Evolutionary conservation across 2,113 vertebrate species (phyloP).

Genomic region (Hepsetus odoe): DNA sequence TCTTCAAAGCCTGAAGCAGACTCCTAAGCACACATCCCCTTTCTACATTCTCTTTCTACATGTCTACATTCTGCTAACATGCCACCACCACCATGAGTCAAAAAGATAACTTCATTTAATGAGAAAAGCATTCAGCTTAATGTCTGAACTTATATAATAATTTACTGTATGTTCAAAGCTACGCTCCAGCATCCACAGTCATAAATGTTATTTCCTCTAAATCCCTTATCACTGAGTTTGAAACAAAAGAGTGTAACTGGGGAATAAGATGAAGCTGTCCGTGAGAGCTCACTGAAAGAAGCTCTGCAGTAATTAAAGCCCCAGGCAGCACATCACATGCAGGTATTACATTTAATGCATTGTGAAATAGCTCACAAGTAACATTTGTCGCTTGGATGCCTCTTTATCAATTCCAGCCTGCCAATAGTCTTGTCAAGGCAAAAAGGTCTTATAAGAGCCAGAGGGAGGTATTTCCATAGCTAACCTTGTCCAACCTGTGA

Average conservation of each 20-base stretch:
- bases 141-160: background rate
- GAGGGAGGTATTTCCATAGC: slow-evolving; percentile 33
- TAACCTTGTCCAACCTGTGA: slow-evolving; percentile 43
- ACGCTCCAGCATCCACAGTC: background rate
- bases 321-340: slow-evolving; percentile 40
- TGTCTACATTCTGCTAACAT: background rate
- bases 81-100: background rate
- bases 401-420: slow-evolving; percentile 52
- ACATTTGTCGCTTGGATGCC: slow-evolving; percentile 46
- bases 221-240: slow-evolving; percentile 3
- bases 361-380: slow-evolving; percentile 46
- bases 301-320: slow-evolving; percentile 39
- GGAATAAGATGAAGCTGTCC: slow-evolving; percentile 38
- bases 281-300: slow-evolving; percentile 33
- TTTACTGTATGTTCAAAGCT: background rate
- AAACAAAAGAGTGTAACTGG: background rate
- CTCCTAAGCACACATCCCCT: background rate
- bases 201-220: slow-evolving; percentile 19
- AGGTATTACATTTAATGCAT: slow-evolving; percentile 43
- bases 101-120: background rate
- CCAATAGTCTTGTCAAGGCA: slow-evolving; percentile 51
- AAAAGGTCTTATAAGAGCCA: slow-evolving; percentile 37
- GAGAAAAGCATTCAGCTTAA: background rate
- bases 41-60: too few species aligned
- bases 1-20: background rate